These are phyloP conservation scores for Aphelinus atriplicis DNA, from an alignment of 1,140 invertebrate species.

Conservation along the genomic window DNA sequence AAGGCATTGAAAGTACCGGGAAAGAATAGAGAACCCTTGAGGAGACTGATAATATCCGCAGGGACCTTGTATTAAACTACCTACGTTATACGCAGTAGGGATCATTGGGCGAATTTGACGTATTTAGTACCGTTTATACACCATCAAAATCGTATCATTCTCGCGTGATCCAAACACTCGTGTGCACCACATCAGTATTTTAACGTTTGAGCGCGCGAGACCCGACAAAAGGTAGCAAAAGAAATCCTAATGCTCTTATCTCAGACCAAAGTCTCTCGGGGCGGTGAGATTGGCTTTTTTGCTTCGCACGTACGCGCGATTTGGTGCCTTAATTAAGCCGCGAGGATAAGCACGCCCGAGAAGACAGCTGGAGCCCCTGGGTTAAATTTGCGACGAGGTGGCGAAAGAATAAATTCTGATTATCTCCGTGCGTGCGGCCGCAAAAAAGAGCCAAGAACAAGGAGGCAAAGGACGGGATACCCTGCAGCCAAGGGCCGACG, in stretches of 20 bases:
- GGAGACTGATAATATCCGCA: too few species aligned
- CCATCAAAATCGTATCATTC: too few species aligned
- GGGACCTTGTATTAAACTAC: too few species aligned
- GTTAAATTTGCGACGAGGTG: neutral
- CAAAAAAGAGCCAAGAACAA: neutral
- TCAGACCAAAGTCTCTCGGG: neutral
- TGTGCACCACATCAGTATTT: too few species aligned
- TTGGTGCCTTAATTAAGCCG: slow-evolving; percentile 28
- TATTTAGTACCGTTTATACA: too few species aligned
- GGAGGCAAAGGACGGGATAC: neutral
- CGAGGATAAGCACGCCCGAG: neutral
- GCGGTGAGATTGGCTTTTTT: slow-evolving; percentile 3
- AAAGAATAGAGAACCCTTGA: too few species aligned
- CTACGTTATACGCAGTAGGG: too few species aligned
- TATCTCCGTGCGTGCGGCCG: neutral
- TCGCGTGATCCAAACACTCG: too few species aligned
- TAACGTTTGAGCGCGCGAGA: neutral
- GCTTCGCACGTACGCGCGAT: neutral
- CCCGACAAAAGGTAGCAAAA: neutral
- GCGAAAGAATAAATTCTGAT: slow-evolving; percentile 22
- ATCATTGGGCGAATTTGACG: too few species aligned
- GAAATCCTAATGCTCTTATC: slow-evolving; percentile 33
- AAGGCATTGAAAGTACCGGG: too few species aligned
- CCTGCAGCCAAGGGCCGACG: neutral
- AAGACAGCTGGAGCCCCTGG: neutral